Percentiles rank a stretch among this genome's conserved stretches.
phyloP scores from a whole-genome alignment of 2,797 vertebrate species.

The Picus viridis region DNA sequence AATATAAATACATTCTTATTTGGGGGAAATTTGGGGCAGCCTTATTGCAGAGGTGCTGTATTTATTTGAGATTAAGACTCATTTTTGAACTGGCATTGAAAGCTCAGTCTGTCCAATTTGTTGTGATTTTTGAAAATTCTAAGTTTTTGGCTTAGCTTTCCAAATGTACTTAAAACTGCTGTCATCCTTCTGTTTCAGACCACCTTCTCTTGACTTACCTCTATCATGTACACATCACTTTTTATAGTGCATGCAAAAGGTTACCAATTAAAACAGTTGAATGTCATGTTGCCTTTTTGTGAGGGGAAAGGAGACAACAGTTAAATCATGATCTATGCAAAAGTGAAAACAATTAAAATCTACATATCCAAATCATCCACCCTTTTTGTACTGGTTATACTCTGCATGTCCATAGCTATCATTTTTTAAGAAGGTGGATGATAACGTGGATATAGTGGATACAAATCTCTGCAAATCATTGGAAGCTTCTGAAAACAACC shows the following conservation, averaged over 20 bases:
- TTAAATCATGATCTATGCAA: background rate
- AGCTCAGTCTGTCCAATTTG: background rate
- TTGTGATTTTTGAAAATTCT: background rate
- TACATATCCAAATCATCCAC: background rate
- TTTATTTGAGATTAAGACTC: conserved; percentile 38
- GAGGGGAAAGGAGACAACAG: background rate
- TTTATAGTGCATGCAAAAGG: background rate
- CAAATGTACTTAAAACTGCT: background rate
- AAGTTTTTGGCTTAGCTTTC: background rate
- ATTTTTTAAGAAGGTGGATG: background rate
- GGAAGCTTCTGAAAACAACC: background rate
- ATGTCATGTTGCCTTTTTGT: background rate
- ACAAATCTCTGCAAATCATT: background rate
- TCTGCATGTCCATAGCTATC: background rate
- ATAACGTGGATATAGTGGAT: background rate
- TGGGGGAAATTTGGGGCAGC: conserved; percentile 5
- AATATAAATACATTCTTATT: conserved; percentile 42
- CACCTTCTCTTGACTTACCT: background rate
- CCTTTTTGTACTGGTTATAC: background rate
- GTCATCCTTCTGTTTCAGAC: background rate
- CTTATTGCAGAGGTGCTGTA: conserved; percentile 6
- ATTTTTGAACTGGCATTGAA: conserved; percentile 42
- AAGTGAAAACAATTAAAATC: background rate
- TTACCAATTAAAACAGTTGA: background rate
- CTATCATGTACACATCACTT: background rate